Evolutionary conservation across 1,140 invertebrate species (phyloP), one percentile per base, ranked within the genome.

Genomic region (Drosophila eugracilis): DNA sequence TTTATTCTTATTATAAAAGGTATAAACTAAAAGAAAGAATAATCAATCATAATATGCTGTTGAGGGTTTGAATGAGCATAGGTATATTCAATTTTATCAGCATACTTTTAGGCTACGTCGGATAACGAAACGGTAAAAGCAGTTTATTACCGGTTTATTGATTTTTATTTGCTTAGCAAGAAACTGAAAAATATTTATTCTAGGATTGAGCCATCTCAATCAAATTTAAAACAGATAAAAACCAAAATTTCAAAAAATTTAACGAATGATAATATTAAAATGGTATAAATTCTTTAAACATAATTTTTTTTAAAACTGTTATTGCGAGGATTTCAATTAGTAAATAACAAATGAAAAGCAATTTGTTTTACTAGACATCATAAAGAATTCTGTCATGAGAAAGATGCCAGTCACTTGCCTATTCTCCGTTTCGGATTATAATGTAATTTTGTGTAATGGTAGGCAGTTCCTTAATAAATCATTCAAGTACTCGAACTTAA

Each of bases 371-470:
- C 15, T 30, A 12, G 6, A 1, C 14, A 12, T 17, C 4, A 17
- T 19, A 26, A 26, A 14, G 12, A 50, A 39, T 22, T 1, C 6
- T 2, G 5, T 5, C 12, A 6, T 19, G 7, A 42, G 12, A 17
- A 26, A 28, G 14, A 12, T 30, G 36, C 26, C 36, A 69, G n/a
- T 22, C 36, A 21, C n/a, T 22, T 15, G 12, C 21, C 7, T 22
- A 50, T 19, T 50, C 15, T 24, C 5, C 10, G 15, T 1, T 17
- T 36, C 14, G 3, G 45, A 65, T 66, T 63, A 21, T 67, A 60
- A 67, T 52, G 15, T 24, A 34, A 22, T 1, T 39, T 39, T 63
- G 17, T 47, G 54, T 50, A 76, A 65, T 69, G 58, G 60, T 78
- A 74, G 57, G 34, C 62, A 66, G 75, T 34, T 39, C 34, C n/a